phyloP scores from a whole-genome alignment of 2,797 vertebrate genomes.

The Artibeus jamaicensis region DNA sequence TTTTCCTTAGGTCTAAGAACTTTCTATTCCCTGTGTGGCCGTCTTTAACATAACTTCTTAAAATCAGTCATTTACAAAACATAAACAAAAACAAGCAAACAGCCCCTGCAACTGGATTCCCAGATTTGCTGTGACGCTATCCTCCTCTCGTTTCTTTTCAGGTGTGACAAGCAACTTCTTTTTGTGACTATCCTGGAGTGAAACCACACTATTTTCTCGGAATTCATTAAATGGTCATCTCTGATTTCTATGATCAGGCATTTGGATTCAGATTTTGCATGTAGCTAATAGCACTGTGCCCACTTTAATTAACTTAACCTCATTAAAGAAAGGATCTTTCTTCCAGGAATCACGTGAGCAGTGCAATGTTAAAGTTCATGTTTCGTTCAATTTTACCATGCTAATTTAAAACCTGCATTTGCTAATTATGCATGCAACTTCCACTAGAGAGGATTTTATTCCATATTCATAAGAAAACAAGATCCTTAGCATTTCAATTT shows the following conservation, averaged over 20 bases:
- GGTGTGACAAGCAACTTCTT: background rate
- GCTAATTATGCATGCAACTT: background rate
- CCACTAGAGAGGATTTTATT: background rate
- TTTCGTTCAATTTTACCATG: constrained; percentile 38
- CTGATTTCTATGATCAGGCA: constrained; percentile 47
- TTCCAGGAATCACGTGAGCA: background rate
- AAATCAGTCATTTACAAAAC: background rate
- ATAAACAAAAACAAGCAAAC: background rate
- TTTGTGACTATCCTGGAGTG: background rate
- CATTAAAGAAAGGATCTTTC: constrained; percentile 29
- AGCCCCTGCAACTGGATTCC: background rate
- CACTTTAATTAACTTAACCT: constrained; percentile 51
- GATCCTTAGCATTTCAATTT: background rate
- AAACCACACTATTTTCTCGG: constrained; percentile 21
- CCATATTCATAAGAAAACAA: background rate
- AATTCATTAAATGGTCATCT: constrained; percentile 48
- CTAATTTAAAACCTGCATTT: constrained; percentile 9
- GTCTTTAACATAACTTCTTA: background rate
- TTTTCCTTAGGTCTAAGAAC: background rate
- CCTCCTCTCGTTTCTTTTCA: background rate
- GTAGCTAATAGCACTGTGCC: background rate
- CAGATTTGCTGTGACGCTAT: background rate
- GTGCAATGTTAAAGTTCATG: constrained; percentile 27
- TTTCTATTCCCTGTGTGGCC: background rate
- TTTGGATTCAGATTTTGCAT: constrained; percentile 53